phyloP scores from a whole-genome alignment of 2,797 vertebrate genomes.

The Rhinichthys osculus region DNA sequence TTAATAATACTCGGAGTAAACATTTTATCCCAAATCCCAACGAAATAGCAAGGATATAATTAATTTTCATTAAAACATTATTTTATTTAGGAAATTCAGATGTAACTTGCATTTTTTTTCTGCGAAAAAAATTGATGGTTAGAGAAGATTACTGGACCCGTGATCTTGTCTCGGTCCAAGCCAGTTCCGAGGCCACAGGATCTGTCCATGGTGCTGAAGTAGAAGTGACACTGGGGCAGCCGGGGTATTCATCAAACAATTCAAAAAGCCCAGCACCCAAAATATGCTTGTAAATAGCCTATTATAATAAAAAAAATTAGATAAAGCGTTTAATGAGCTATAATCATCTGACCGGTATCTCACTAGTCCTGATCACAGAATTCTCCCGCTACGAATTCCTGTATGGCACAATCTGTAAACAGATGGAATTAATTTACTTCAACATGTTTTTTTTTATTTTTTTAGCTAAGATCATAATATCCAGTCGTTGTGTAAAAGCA shows the following conservation, averaged over 20 bases:
- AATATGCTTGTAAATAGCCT: not conserved
- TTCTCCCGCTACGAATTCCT: not conserved
- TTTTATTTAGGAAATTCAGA: not conserved
- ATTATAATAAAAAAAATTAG: not conserved
- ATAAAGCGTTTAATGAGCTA: not conserved
- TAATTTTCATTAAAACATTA: not conserved
- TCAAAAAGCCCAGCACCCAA: not conserved
- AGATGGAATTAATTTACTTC: not conserved
- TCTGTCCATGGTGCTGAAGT: constrained; percentile 81
- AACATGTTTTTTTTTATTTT: not conserved
- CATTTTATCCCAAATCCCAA: not conserved
- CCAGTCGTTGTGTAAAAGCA: not conserved
- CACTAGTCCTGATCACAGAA: not conserved
- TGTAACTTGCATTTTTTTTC: not conserved
- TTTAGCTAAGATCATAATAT: not conserved
- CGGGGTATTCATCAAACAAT: not conserved
- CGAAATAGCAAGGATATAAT: not conserved
- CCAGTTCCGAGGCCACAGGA: not conserved
- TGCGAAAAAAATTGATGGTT: not conserved
- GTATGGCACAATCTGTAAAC: not conserved
- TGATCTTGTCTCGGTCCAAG: not conserved
- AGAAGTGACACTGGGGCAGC: too few species aligned
- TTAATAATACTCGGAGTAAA: not conserved
- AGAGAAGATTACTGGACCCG: too few species aligned
- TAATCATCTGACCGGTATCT: not conserved